Conservation (phyloP, 2,888 invertebrate genomes). For the Ferrisia virgata region DNA sequence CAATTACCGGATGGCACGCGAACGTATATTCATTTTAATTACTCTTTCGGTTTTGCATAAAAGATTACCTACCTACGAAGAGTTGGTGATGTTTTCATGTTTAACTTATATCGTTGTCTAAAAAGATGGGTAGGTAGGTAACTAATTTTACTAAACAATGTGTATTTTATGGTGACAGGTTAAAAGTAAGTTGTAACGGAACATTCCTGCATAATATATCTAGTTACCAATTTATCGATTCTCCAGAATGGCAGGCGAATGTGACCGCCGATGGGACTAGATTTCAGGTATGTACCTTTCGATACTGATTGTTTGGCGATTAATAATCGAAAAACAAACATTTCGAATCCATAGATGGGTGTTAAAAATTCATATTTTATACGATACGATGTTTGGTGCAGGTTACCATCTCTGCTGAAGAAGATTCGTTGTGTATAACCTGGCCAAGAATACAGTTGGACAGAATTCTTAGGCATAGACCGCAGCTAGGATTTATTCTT, state of each 20-base stretch:
- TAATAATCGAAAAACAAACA: too few relatives aligned
- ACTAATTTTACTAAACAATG: background rate
- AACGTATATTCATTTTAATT: constrained; percentile 5
- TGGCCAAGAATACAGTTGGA: constrained; percentile 76
- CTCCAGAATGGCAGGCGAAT: constrained; percentile 85
- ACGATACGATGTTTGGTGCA: too few relatives aligned
- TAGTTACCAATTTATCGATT: constrained; percentile 80
- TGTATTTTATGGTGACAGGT: constrained; percentile 56
- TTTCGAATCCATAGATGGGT: background rate
- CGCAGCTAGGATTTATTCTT: constrained; percentile 70
- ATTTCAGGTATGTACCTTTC: constrained; percentile 62
- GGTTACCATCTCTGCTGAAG: constrained; percentile 75
- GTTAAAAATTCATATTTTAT: too few relatives aligned
- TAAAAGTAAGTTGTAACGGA: constrained; percentile 77
- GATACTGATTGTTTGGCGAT: background rate
- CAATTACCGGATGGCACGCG: constrained; percentile 4
- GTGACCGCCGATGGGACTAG: constrained; percentile 73
- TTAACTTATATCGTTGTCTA: background rate
- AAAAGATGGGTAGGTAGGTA: background rate
- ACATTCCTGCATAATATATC: constrained; percentile 78
- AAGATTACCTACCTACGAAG: constrained; percentile 7
- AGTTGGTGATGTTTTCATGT: background rate
- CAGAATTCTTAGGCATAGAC: constrained; percentile 70
- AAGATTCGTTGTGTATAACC: constrained; percentile 71
- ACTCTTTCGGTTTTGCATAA: constrained; percentile 12